A percentile compares a stretch with the other conserved stretches of the same genome.
phyloP scores from a whole-genome alignment of 2,797 vertebrate species.

The Cyclura pinguis region DNA sequence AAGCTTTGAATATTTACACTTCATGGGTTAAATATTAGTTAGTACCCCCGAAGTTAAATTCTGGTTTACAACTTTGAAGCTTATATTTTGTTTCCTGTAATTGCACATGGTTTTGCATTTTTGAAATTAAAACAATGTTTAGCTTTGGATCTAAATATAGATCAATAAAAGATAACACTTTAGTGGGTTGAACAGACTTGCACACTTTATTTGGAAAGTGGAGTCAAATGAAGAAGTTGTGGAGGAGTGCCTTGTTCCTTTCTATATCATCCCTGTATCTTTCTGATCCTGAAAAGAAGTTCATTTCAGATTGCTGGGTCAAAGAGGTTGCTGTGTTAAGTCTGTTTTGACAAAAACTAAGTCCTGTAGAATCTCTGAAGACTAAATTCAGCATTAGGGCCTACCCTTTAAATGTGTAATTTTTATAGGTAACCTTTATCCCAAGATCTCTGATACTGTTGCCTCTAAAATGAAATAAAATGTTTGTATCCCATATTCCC shows the following conservation, averaged over 20 bases:
- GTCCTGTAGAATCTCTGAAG: no score
- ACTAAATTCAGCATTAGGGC: background rate
- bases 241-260: background rate
- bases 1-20: accelerated
- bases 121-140: constrained; percentile 24
- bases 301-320: background rate
- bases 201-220: no score
- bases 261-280: background rate
- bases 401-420: background rate
- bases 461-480: background rate
- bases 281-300: background rate
- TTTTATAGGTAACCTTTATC: background rate
- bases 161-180: constrained; percentile 40
- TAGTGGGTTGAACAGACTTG: no score
- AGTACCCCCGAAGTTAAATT: background rate
- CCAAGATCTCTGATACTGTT: background rate
- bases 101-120: constrained; percentile 39
- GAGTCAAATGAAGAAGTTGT: no score
- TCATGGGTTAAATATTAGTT: constrained; percentile 14
- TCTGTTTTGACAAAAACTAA: background rate
- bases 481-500: background rate
- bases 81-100: constrained; percentile 28
- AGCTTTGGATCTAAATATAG: constrained; percentile 45
- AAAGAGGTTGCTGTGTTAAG: background rate
- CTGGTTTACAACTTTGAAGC: background rate